Evolutionary conservation across 2,797 vertebrate species (phyloP).

Genomic region (Macrochelys suwanniensis): DNA sequence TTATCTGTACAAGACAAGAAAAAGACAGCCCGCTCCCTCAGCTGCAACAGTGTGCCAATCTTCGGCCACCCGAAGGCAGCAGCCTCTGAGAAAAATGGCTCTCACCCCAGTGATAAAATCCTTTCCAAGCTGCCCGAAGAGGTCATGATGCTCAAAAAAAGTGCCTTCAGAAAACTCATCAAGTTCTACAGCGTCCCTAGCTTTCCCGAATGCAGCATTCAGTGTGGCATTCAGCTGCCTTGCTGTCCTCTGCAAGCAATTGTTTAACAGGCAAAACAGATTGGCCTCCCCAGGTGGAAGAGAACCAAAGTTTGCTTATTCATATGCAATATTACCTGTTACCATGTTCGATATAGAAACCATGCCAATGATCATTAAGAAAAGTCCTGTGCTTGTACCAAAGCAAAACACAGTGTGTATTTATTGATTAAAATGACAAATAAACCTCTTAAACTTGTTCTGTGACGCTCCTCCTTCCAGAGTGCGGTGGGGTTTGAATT

Average conservation of each 20-base stretch:
- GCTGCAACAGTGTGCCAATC: conserved; percentile 89
- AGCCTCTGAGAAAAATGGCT: conserved; percentile 57
- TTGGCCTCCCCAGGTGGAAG: not conserved
- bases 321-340: conserved; percentile 52
- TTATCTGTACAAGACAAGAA: conserved; percentile 82
- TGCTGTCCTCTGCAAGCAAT: conserved; percentile 89
- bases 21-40: conserved; percentile 88
- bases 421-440: conserved; percentile 64
- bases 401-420: conserved; percentile 60
- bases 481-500: conserved; percentile 7
- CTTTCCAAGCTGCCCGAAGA: conserved; percentile 85
- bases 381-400: conserved; percentile 74
- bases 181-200: conserved; percentile 95
- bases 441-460: conserved; percentile 48
- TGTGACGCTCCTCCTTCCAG: conserved; percentile 2
- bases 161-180: conserved; percentile 89
- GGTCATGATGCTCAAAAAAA: conserved; percentile 85
- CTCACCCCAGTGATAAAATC: conserved; percentile 59
- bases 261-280: conserved; percentile 68
- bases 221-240: conserved; percentile 88
- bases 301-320: conserved; percentile 42
- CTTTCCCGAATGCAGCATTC: conserved; percentile 89
- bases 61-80: conserved; percentile 69
- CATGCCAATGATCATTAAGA: conserved; percentile 17
- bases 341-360: conserved; percentile 53